Evolutionary conservation across 64 coral and sea anemone genomes (phyloP), one percentile per base, ranked within the genome.

Genomic region (Hydrozoanthus tunicans): DNA sequence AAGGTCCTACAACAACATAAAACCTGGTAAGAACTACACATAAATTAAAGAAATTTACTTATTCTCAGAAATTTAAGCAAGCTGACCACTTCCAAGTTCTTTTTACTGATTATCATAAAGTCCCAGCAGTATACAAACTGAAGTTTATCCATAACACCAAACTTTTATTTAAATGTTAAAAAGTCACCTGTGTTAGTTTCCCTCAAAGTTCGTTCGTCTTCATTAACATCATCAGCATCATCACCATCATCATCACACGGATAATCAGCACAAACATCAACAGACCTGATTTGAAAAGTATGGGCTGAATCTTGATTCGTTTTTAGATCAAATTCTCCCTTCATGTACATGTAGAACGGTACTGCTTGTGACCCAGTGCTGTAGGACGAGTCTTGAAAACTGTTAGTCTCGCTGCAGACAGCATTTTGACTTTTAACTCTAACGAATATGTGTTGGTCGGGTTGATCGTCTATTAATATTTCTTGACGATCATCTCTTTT

Each of bases 241-340:
- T 82, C 32, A 68, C 7, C 51, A 14, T 82, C 15, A 58, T 9
- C 66, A n/a, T 32, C 20, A 60, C 32, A 43, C 32, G 32, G 32
- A 43, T 14, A 13, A 7, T 74, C 24, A 58, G 73, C 56, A 75
- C 27, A 23, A 70, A 58, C 0, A 20, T 5, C 53, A 14, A 74
- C 84, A 61, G 84, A 59, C 15, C 24, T 88, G 69, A 88, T 26
- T 59, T 88, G 54, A 74, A 88, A 56, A 8, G 24, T 88, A 53
- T 73, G 84, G 11, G 84, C 68, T 58, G 59, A 75, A 15, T 4
- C 54, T 43, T 83, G 59, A 83, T 9, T 62, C 51, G 69, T 88
- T 74, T 74, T 27, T 7, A 75, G 25, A 55, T 75, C 84, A 52
- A 61, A 12, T 24, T 62, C 20, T 24, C 84, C 10, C 4, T 73